Conservation (phyloP, 1,140 invertebrate species). For the Globodera rostochiensis region DNA sequence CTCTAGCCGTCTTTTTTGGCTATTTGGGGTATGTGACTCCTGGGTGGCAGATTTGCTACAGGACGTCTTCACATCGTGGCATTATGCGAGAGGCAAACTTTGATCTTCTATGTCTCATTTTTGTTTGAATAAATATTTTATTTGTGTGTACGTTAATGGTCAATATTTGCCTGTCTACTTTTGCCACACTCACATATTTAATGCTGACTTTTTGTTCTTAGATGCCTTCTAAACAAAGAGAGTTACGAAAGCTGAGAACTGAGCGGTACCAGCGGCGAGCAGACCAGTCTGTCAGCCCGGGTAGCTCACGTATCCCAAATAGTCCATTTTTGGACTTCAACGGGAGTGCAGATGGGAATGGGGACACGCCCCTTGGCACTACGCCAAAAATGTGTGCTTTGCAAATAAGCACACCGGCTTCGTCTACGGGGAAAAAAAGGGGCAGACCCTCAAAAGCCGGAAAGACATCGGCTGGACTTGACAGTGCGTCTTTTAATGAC, state of each 20-base stretch:
- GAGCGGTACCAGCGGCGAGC: background rate
- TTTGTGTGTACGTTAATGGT: background rate
- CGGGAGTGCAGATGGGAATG: background rate
- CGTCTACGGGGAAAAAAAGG: background rate
- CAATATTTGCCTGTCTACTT: background rate
- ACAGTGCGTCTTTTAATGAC: too few relatives aligned
- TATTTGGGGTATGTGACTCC: background rate
- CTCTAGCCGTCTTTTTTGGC: background rate
- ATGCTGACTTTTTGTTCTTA: background rate
- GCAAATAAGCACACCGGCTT: background rate
- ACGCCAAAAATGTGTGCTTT: background rate
- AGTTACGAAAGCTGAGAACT: background rate
- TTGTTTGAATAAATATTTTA: background rate
- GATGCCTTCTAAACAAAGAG: background rate
- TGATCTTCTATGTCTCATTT: background rate
- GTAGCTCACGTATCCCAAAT: background rate
- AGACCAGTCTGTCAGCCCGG: background rate
- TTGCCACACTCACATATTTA: background rate
- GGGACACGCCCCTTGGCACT: background rate
- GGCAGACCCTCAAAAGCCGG: background rate
- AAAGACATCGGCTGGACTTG: too few relatives aligned
- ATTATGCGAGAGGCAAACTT: background rate
- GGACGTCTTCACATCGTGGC: background rate
- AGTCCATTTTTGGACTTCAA: too few relatives aligned
- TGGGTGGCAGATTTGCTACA: background rate